Evolutionary conservation across 2,113 vertebrate species (phyloP).

Genomic region (Alethe diademata): DNA sequence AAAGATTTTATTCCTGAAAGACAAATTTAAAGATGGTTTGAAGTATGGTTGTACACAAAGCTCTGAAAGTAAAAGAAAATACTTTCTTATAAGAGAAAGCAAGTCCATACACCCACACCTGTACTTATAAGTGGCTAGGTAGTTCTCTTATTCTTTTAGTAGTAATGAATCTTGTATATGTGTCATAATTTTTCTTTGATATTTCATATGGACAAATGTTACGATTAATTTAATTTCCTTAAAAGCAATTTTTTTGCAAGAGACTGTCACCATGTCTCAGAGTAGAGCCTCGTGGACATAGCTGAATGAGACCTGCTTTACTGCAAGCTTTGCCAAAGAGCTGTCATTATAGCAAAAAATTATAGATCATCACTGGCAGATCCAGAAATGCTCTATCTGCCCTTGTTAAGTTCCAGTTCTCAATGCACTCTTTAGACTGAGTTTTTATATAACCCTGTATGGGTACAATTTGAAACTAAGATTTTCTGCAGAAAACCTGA

Average conservation of each 20-base stretch:
- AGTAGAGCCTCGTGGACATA: rapidly evolving
- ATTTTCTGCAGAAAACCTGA: neutral
- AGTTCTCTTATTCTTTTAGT: neutral
- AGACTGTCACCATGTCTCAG: neutral
- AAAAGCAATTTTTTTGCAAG: neutral
- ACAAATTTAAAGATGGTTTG: neutral
- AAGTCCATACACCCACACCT: neutral
- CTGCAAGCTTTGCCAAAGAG: neutral
- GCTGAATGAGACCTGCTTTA: neutral
- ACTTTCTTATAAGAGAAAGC: neutral
- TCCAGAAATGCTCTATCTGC: neutral
- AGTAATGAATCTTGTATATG: neutral
- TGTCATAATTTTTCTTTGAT: neutral
- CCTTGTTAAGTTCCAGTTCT: neutral
- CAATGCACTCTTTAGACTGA: neutral
- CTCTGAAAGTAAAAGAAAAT: neutral
- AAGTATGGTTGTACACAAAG: neutral
- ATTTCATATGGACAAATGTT: neutral
- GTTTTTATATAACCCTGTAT: neutral
- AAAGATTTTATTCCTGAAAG: neutral
- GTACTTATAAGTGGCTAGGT: neutral
- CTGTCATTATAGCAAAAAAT: neutral
- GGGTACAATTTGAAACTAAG: neutral
- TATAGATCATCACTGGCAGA: neutral
- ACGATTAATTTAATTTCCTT: neutral